These are phyloP conservation scores for Siniperca obscura DNA, from an alignment of 2,797 vertebrate genomes.

Conservation along the genomic window DNA sequence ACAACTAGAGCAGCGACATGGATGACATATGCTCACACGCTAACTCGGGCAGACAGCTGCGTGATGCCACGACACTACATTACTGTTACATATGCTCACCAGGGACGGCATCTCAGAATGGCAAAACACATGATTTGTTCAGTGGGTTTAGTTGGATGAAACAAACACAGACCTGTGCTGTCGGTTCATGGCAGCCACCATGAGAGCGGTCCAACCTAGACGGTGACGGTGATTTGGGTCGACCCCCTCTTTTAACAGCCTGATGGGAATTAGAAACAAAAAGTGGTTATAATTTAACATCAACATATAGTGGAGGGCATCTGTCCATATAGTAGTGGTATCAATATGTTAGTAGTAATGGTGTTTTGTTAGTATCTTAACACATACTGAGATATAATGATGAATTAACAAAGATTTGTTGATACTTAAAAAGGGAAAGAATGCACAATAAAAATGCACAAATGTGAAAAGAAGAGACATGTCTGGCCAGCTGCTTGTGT, in stretches of 20 bases:
- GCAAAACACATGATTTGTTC: neutral
- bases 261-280: slow-evolving; percentile 68
- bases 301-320: neutral
- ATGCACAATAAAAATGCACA: neutral
- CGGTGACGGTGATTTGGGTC: slow-evolving; percentile 91
- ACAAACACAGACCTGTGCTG: slow-evolving; percentile 87
- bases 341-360: neutral
- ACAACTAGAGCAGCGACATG: slow-evolving; percentile 62
- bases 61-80: neutral
- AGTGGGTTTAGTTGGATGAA: neutral
- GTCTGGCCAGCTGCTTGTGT: slow-evolving; percentile 15
- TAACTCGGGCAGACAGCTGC: slow-evolving; percentile 61
- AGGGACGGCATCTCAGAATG: neutral
- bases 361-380: neutral
- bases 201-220: slow-evolving; percentile 95
- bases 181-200: slow-evolving; percentile 94
- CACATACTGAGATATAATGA: neutral
- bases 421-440: neutral
- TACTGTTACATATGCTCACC: slow-evolving; percentile 26
- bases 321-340: neutral
- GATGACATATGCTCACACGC: slow-evolving; percentile 56
- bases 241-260: slow-evolving; percentile 88
- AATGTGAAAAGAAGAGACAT: slow-evolving; percentile 12
- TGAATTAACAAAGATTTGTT: neutral
- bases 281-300: slow-evolving; percentile 10